Base-by-base conservation (phyloP, 2,888 invertebrate genomes). In the Vandiemenella viatica region DNA sequence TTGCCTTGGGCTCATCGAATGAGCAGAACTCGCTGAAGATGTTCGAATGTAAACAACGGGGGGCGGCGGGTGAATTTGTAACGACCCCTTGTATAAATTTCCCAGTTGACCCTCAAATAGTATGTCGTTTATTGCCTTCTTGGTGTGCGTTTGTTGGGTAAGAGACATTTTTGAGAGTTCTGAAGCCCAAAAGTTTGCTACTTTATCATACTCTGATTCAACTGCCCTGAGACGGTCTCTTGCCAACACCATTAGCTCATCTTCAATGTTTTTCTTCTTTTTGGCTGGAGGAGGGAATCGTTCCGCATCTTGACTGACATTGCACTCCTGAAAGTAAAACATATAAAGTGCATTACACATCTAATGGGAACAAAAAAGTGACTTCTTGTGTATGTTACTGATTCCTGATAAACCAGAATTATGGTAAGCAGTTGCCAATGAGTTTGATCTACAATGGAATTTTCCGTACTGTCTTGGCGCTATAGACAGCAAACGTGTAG, bases 111-210 rank as follows among this genome's bases (percentile, higher is more conserved):
- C 52, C 20, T 54, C 54, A 44, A 50, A 54, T 21, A 54, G n/a
- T 38, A 54, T 46, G 13, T 54, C 52, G 46, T 50, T 52, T 3
- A 54, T 52, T 18, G 48, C 50, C 41, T 54, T 54, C 20, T 52
- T 52, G 8, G 52, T 52, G 46, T 48, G 52, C 8, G 52, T 10
- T 32, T 52, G 50, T 40, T 54, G 54, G 5, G 42, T n/a, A n/a
- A 45, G 45, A 10, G 38, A 43, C 45, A 54, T 48, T 46, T 52
- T 54, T 38, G 16, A 15, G 5, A 53, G 45, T 16, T 53, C 53
- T 6, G 32, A 43, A 13, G 50, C 53, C 53, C 53, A 53, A 17
- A 40, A 45, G 15, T 19, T 15, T 16, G 48, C 53, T 18, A 47
- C 46, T 32, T 40, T 43, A 20, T 50, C 50, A 22, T 13, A 22